phyloP scores from a whole-genome alignment of 2,888 invertebrate genomes.

The Salpingus planirostris region DNA sequence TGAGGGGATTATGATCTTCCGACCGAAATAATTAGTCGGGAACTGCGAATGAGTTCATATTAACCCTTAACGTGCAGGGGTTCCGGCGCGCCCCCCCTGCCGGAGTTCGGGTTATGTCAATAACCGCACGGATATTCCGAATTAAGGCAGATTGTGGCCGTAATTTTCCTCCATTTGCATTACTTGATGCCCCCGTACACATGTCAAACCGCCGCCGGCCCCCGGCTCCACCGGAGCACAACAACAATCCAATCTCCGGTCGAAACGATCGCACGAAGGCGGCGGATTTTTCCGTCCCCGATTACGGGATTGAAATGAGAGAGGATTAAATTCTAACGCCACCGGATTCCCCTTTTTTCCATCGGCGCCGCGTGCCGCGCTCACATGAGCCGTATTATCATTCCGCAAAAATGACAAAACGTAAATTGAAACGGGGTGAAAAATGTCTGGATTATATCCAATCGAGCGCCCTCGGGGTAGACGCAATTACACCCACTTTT shows the following conservation, averaged over 20 bases:
- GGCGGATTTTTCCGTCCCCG: slow-evolving; percentile 4
- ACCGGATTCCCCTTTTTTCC: slow-evolving; percentile 32
- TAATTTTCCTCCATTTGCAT: slow-evolving; percentile 28
- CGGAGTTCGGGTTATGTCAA: slow-evolving; percentile 39
- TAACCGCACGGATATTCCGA: slow-evolving; percentile 41
- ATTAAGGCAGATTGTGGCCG: slow-evolving; percentile 40
- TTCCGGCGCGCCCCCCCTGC: slow-evolving; percentile 18
- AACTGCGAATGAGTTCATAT: slow-evolving; percentile 42
- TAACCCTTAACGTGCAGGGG: slow-evolving; percentile 40
- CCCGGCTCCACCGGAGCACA: too few relatives aligned
- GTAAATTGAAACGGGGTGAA: slow-evolving; percentile 36
- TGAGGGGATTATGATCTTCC: slow-evolving; percentile 43
- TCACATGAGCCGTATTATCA: slow-evolving; percentile 29
- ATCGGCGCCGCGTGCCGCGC: slow-evolving; percentile 32
- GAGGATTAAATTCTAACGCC: slow-evolving; percentile 25
- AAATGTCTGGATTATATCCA: slow-evolving; percentile 31
- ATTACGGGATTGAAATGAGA: slow-evolving; percentile 24
- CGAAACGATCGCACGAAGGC: too few relatives aligned
- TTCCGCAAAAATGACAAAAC: slow-evolving; percentile 37
- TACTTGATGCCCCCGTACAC: slow-evolving; percentile 18
- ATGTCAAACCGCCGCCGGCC: slow-evolving; percentile 16
- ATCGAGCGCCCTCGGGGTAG: slow-evolving; percentile 12
- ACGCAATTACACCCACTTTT: too few relatives aligned
- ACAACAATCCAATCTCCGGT: slow-evolving; percentile 4
- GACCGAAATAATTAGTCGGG: slow-evolving; percentile 43